Evolutionary conservation across 2,888 invertebrate genomes (phyloP).

Genomic region (Catocala sponsa): DNA sequence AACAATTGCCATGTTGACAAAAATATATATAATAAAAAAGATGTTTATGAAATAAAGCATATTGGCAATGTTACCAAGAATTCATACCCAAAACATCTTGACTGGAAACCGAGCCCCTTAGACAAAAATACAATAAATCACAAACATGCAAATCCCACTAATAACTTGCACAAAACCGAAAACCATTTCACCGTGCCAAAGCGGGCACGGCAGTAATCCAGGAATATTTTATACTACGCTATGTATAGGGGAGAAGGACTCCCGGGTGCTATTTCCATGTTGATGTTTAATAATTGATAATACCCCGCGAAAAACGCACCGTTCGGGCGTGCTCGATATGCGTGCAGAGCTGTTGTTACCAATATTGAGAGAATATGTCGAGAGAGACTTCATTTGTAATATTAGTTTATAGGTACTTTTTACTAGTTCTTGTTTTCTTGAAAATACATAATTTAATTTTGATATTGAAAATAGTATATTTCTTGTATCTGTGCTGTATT

Average conservation of each 20-base stretch:
- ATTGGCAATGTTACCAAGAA: slow-evolving; percentile 1
- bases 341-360: slow-evolving; percentile 67
- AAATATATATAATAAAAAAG: no score
- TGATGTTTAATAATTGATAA: slow-evolving; percentile 89
- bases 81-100: slow-evolving; percentile 46
- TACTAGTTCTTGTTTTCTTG: no score
- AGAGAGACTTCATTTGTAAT: no score
- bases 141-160: slow-evolving; percentile 87
- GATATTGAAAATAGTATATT: no score
- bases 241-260: slow-evolving; percentile 79
- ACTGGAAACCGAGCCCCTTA: slow-evolving; percentile 55
- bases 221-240: slow-evolving; percentile 86
- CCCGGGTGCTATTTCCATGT: slow-evolving; percentile 87
- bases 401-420: no score
- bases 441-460: no score
- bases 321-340: slow-evolving; percentile 61
- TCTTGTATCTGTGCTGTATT: no score
- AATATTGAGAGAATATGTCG: no score
- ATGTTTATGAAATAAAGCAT: not conserved
- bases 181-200: slow-evolving; percentile 85
- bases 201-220: slow-evolving; percentile 72
- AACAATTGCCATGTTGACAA: no score
- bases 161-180: slow-evolving; percentile 88
- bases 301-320: slow-evolving; percentile 86
- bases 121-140: slow-evolving; percentile 83